phyloP scores from a whole-genome alignment of 1,140 invertebrate genomes.

The Spodoptera litura region DNA sequence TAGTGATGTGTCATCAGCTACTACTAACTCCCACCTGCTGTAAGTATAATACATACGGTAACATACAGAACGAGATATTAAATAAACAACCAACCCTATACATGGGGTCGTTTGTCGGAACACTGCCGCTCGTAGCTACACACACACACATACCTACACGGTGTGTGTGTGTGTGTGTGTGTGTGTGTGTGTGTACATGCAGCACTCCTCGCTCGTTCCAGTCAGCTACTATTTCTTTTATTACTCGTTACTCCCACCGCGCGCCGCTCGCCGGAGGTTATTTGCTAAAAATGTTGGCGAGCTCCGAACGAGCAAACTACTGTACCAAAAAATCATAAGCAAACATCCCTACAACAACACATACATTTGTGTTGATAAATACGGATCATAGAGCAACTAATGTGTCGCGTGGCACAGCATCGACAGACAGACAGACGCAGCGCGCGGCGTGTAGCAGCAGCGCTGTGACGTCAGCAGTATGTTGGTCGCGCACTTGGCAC shows the following conservation, averaged over 20 bases:
- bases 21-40: too few relatives aligned
- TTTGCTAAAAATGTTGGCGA: constrained; percentile 30
- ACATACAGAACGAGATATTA: not conserved
- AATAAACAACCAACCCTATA: constrained; percentile 1
- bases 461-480: not conserved
- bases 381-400: not conserved
- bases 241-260: constrained; percentile 4
- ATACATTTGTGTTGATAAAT: not conserved
- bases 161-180: not conserved
- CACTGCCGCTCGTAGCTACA: not conserved
- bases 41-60: too few relatives aligned
- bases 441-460: too few relatives aligned
- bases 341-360: constrained; percentile 12
- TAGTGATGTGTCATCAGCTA: not conserved
- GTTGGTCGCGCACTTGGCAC: not conserved
- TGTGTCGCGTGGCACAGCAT: not conserved
- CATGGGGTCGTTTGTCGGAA: constrained; percentile 4
- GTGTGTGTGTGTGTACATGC: not conserved
- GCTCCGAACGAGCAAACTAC: constrained; percentile 17
- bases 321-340: constrained; percentile 4
- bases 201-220: constrained; percentile 3
- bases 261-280: not conserved
- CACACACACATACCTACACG: too few relatives aligned
- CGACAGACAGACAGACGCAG: not conserved
- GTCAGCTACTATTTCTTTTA: constrained; percentile 14